A percentile compares a stretch with the other conserved stretches of the same genome.
phyloP scores from a whole-genome alignment of 2,113 vertebrate genomes.

The Corydoras maculifer region DNA sequence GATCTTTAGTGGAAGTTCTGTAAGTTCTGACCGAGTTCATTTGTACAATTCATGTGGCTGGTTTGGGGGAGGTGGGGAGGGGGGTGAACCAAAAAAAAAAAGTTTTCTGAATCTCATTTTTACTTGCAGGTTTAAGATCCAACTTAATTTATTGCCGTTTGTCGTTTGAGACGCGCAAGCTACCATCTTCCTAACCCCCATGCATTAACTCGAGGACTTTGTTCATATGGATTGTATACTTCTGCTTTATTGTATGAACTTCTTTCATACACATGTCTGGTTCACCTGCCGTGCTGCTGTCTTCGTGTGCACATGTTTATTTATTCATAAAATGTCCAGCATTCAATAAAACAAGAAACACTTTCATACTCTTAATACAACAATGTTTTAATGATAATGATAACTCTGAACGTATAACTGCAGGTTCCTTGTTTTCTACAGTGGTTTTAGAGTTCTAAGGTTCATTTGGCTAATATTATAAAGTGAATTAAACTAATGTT shows the following conservation, averaged over 20 bases:
- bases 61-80: conserved; percentile 26
- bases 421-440: neutral
- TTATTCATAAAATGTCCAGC: conserved; percentile 88
- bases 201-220: conserved; percentile 65
- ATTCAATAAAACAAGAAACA: conserved; percentile 87
- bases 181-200: conserved; percentile 56
- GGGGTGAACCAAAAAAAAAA: conserved; percentile 22
- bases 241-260: conserved; percentile 28
- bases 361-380: conserved; percentile 79
- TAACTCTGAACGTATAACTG: neutral
- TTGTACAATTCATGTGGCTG: conserved; percentile 1
- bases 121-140: conserved; percentile 53
- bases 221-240: conserved; percentile 83
- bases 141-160: conserved; percentile 81
- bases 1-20: too few species aligned
- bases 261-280: conserved; percentile 61
- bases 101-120: conserved; percentile 53
- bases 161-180: conserved; percentile 56
- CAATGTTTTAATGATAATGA: conserved; percentile 11
- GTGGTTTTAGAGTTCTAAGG: neutral
- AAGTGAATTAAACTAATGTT: neutral
- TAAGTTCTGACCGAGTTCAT: too few species aligned
- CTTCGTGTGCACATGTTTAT: conserved; percentile 84
- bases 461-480: neutral
- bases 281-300: conserved; percentile 63